phyloP scores from a whole-genome alignment of 2,113 vertebrate species.

The Poeciliopsis turrubarensis region DNA sequence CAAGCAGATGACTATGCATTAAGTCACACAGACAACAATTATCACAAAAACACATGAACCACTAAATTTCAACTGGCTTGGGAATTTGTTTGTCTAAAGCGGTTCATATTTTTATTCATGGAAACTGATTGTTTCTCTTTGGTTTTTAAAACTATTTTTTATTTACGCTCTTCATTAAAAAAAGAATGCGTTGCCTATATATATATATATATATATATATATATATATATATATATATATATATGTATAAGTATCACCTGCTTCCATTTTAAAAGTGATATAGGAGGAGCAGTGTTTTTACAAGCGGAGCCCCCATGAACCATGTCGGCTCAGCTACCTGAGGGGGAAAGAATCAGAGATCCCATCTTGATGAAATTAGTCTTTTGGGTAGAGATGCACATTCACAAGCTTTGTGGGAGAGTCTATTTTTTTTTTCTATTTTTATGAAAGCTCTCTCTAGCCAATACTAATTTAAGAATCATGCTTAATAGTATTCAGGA shows the following conservation, averaged over 20 bases:
- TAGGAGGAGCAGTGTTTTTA: constrained; percentile 68
- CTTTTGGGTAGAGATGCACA: neutral
- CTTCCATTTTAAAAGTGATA: constrained; percentile 56
- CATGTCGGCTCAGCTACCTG: constrained; percentile 64
- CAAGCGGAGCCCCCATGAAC: constrained; percentile 68
- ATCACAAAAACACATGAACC: neutral
- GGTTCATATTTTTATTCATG: too few relatives aligned
- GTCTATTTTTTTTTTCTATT: neutral
- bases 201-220: too few relatives aligned
- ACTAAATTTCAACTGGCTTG: neutral
- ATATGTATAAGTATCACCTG: neutral
- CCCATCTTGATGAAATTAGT: neutral
- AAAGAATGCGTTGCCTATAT: neutral
- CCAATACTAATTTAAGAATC: neutral
- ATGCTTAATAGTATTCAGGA: neutral
- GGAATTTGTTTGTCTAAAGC: constrained; percentile 1
- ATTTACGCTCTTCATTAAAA: neutral
- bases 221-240: too few relatives aligned
- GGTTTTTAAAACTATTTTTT: neutral
- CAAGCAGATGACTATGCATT: constrained; percentile 42
- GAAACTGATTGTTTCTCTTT: neutral
- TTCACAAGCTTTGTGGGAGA: neutral
- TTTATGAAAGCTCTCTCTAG: neutral
- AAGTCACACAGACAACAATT: constrained; percentile 10
- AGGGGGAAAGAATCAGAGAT: neutral